Evolutionary conservation across 2,888 invertebrate species (phyloP), one percentile per base, ranked within the genome.

Genomic region (Agrochola circellaris): DNA sequence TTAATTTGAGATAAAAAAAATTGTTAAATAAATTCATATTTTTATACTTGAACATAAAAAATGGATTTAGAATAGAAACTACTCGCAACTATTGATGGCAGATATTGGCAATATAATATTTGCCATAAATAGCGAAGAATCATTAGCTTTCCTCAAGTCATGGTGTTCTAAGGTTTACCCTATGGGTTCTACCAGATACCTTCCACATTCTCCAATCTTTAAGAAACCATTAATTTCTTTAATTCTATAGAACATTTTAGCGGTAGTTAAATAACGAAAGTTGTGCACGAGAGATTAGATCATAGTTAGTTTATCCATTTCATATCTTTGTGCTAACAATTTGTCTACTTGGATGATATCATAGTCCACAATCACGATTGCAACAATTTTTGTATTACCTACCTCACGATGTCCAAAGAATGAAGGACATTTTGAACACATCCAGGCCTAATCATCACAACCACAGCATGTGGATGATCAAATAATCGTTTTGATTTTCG

Each of bases 131-230:
- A 92, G 89, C 77, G 77, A 82, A 74, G 71, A 78, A 81, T 91
- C 93, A 93, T 92, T 89, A 91, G 92, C 93, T 92, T 93, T 89
- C 90, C 91, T 88, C 86, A 88, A 87, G 83, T 90, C 92, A 93
- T 90, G 90, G 92, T 92, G 89, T 88, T 76, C 72, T 74, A 81
- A 77, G 88, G 89, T 89, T 74, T 88, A 81, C 88, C 88, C 89
- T 84, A 73, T 75, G 89, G 90, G 87, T 88, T 89, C 84, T 87
- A 90, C 86, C 89, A 90, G 85, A 89, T 90, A 88, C 88, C 88
- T 88, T 80, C 78, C 81, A 85, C 74, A 89, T 85, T 79, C 76
- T 87, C 89, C 85, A 79, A 87, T 81, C 68, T 84, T 70, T 69
- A 82, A 83, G 75, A 82, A 74, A 75, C 79, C 84, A 87, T 89